phyloP scores from a whole-genome alignment of 2,113 vertebrate genomes.

The Dipodomys spectabilis region DNA sequence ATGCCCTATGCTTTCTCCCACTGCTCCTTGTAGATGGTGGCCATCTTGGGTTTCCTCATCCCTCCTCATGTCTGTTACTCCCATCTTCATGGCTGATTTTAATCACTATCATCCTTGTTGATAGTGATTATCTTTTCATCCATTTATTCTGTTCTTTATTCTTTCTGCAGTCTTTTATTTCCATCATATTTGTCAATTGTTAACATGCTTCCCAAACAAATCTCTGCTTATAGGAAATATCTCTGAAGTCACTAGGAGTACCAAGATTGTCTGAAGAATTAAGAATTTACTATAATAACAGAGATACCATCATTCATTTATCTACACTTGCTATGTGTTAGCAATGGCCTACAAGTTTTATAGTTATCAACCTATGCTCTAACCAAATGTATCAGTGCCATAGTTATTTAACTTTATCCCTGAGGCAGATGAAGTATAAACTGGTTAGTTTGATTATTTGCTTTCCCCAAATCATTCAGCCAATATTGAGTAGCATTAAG shows the following conservation, averaged over 20 bases:
- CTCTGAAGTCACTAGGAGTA: neutral
- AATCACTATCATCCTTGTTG: neutral
- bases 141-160: constrained; percentile 28
- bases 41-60: neutral
- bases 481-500: neutral
- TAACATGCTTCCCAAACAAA: neutral
- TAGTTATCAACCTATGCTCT: neutral
- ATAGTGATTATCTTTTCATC: neutral
- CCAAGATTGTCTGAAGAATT: neutral
- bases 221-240: neutral
- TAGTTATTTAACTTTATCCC: neutral
- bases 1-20: neutral
- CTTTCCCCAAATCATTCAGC: neutral
- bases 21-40: neutral
- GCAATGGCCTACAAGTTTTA: neutral
- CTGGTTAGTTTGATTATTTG: constrained; percentile 10
- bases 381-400: neutral
- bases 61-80: neutral
- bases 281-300: neutral
- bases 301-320: neutral
- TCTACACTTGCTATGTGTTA: neutral
- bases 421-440: neutral
- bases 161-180: neutral
- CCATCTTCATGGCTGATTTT: neutral
- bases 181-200: neutral